phyloP scores from a whole-genome alignment of 2,888 invertebrate species.

The Poecilobothrus nobilitatus region DNA sequence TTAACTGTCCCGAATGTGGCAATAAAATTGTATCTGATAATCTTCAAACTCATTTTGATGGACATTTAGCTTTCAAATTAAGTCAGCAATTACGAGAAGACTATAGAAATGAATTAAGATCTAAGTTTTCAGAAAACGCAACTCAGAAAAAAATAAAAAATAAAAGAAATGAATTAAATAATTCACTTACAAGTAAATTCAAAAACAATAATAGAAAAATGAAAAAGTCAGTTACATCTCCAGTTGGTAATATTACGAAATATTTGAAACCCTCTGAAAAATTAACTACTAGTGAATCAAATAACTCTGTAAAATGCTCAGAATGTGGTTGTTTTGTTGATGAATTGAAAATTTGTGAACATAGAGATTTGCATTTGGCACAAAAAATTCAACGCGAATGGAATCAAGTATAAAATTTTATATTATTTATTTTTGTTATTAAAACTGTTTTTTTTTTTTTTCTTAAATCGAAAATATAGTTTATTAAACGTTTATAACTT shows the following conservation, averaged over 20 bases:
- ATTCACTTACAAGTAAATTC: constrained; percentile 7
- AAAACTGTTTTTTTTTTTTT: too few species aligned
- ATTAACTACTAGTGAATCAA: constrained; percentile 8
- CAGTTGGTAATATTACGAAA: constrained; percentile 29
- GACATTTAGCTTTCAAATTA: constrained; percentile 60
- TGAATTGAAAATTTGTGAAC: constrained; percentile 57
- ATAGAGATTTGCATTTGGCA: constrained; percentile 80
- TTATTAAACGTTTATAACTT: too few species aligned
- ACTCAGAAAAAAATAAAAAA: constrained; percentile 22
- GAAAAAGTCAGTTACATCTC: constrained; percentile 8
- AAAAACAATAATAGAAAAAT: neutral
- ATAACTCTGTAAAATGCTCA: constrained; percentile 48
- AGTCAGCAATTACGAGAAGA: constrained; percentile 49
- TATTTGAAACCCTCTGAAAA: constrained; percentile 23
- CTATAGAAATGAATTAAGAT: constrained; percentile 32
- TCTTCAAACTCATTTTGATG: constrained; percentile 62
- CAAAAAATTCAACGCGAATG: constrained; percentile 53
- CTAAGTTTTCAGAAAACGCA: constrained; percentile 23
- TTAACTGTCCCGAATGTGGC: constrained; percentile 57
- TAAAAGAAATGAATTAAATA: constrained; percentile 23
- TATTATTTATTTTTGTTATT: constrained; percentile 23
- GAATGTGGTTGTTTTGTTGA: constrained; percentile 60
- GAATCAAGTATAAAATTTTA: constrained; percentile 33
- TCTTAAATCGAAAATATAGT: too few species aligned
- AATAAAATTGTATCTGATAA: constrained; percentile 49